Evolutionary conservation across 2,113 vertebrate genomes (phyloP).

Genomic region (Siniperca knerii): DNA sequence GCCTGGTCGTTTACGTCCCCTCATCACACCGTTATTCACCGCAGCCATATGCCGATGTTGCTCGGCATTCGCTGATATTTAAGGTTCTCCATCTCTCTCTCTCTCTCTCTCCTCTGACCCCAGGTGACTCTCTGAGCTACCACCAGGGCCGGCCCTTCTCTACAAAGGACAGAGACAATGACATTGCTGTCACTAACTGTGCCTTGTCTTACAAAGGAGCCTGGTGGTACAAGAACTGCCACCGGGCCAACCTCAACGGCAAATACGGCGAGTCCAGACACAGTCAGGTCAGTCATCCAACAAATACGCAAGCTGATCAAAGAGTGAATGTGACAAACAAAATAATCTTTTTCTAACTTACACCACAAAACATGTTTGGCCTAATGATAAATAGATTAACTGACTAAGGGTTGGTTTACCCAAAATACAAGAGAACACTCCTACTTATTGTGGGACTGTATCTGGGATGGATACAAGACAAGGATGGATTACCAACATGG

Average conservation of each 20-base stretch:
- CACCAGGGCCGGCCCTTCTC: constrained; percentile 99
- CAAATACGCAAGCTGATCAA: neutral
- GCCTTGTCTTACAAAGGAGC: constrained; percentile 98
- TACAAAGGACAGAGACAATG: constrained; percentile 97
- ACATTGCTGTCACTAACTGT: constrained; percentile 97
- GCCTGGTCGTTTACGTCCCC: constrained; percentile 29
- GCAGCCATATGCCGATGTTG: constrained; percentile 4
- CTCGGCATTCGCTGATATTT: neutral
- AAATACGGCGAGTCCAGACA: constrained; percentile 98
- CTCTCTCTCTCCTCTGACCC: constrained; percentile 11
- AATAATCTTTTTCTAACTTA: too few species aligned
- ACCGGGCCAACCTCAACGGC: constrained; percentile 97
- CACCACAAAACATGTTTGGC: too few species aligned
- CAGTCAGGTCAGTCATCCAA: constrained; percentile 90
- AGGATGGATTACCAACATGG: neutral
- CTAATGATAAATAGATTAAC: neutral
- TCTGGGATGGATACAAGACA: too few species aligned
- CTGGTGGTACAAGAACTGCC: constrained; percentile 99
- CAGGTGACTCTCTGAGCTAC: constrained; percentile 97
- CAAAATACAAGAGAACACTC: neutral
- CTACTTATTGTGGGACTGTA: neutral
- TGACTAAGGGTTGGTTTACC: neutral
- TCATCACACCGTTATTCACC: constrained; percentile 29
- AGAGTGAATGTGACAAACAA: neutral
- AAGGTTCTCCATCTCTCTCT: constrained; percentile 14